A percentile compares a stretch with the other conserved stretches of the same genome.
Conservation (phyloP, 2,888 invertebrate genomes). For the Deilephila elpenor region DNA sequence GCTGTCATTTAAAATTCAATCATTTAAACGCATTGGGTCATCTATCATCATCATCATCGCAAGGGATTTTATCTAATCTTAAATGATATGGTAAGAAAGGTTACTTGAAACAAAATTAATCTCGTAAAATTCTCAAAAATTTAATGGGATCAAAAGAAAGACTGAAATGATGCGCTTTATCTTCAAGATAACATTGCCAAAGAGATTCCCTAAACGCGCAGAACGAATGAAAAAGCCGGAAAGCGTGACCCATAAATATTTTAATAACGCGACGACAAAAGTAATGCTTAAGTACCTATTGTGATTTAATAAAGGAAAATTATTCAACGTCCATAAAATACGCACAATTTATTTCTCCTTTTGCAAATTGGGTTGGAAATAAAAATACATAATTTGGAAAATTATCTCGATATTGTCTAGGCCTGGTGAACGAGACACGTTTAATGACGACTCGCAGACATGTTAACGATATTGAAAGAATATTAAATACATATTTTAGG, state of each 20-base stretch:
- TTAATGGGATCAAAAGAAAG: not conserved
- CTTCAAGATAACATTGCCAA: constrained; percentile 39
- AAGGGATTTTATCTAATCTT: no score
- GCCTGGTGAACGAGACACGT: not conserved
- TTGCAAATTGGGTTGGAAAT: not conserved
- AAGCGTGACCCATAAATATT: constrained; percentile 50
- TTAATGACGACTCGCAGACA: no score
- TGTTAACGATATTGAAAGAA: not conserved
- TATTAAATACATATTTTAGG: not conserved
- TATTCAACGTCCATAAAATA: constrained; percentile 38
- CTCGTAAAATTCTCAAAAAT: constrained; percentile 4
- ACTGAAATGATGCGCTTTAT: constrained; percentile 42
- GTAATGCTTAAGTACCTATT: constrained; percentile 46
- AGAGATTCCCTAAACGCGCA: constrained; percentile 45
- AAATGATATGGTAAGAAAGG: no score
- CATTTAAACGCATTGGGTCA: no score
- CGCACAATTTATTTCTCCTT: constrained; percentile 4
- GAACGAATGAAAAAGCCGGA: constrained; percentile 46
- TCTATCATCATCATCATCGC: no score
- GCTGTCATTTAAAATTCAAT: no score
- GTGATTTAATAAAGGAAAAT: constrained; percentile 48
- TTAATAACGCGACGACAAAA: constrained; percentile 42
- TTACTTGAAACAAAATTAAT: not conserved
- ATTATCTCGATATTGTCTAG: constrained; percentile 10
- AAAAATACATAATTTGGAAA: constrained; percentile 18